phyloP scores from a whole-genome alignment of 1,140 invertebrate genomes.

The Formica selysi region DNA sequence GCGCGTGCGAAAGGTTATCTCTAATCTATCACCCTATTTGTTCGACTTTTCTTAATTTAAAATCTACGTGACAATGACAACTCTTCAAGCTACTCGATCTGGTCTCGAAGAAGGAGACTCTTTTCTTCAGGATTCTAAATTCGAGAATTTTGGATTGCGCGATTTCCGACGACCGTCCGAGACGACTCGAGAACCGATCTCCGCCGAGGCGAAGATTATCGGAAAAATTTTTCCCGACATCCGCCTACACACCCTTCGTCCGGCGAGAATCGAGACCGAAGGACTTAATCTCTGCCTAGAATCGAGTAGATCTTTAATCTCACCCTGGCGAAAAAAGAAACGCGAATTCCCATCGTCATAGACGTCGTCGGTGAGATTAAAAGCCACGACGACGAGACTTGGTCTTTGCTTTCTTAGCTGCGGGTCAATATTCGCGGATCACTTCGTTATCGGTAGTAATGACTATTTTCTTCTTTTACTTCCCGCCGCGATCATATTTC shows the following conservation, averaged over 20 bases:
- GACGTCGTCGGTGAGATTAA: conserved; percentile 63
- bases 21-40: conserved; percentile 53
- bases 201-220: conserved; percentile 69
- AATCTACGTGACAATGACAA: conserved; percentile 76
- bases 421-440: conserved; percentile 41
- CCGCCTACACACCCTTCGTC: neutral
- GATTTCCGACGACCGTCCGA: conserved; percentile 70
- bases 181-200: conserved; percentile 65
- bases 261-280: neutral
- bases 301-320: conserved; percentile 73
- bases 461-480: conserved; percentile 12
- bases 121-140: conserved; percentile 48
- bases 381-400: conserved; percentile 50
- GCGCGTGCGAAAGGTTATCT: conserved; percentile 29
- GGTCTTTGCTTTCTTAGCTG: conserved; percentile 16
- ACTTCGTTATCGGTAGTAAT: conserved; percentile 38
- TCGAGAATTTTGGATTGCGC: conserved; percentile 59
- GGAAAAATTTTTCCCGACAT: conserved; percentile 71
- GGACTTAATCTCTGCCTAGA: conserved; percentile 69
- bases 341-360: conserved; percentile 51
- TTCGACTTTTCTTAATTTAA: conserved; percentile 75
- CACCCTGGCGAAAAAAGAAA: conserved; percentile 37
- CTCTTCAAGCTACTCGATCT: conserved; percentile 29
- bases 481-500: conserved; percentile 47
- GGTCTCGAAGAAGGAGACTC: conserved; percentile 41